Evolutionary conservation across 2,113 vertebrate species (phyloP).

Genomic region (Motacilla alba): DNA sequence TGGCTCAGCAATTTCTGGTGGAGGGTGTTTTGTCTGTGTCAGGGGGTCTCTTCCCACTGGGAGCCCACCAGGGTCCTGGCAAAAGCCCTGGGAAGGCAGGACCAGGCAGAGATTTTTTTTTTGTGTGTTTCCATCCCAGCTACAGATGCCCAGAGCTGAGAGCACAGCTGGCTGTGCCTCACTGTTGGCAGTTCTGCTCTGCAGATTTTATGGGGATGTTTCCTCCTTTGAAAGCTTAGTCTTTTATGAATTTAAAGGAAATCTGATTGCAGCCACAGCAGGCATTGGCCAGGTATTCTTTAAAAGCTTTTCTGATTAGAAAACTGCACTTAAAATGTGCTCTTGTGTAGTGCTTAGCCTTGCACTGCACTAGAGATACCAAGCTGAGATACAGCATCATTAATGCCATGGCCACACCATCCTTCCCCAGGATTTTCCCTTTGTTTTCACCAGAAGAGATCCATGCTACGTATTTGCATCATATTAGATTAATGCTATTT

Average conservation of each 20-base stretch:
- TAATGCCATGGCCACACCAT: background rate
- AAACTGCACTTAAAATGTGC: background rate
- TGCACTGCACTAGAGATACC: background rate
- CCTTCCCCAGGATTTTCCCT: background rate
- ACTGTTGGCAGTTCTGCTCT: background rate
- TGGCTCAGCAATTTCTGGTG: background rate
- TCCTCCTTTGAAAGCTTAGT: background rate
- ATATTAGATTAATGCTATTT: background rate
- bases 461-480: background rate
- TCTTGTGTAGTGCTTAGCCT: background rate
- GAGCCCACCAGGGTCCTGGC: background rate
- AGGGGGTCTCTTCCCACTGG: background rate
- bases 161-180: background rate
- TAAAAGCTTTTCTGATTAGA: conserved; percentile 7
- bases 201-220: background rate
- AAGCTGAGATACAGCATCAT: background rate
- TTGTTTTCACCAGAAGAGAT: background rate
- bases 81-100: background rate
- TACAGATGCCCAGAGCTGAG: background rate
- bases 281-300: background rate
- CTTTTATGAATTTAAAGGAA: background rate
- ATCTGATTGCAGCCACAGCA: background rate
- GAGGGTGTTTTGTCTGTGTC: background rate
- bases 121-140: background rate
- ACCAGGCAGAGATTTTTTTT: background rate